A percentile compares a stretch with the other conserved stretches of the same genome.
phyloP scores from a whole-genome alignment of 2,888 invertebrate genomes.

The Cosmorhoe ocellata region DNA sequence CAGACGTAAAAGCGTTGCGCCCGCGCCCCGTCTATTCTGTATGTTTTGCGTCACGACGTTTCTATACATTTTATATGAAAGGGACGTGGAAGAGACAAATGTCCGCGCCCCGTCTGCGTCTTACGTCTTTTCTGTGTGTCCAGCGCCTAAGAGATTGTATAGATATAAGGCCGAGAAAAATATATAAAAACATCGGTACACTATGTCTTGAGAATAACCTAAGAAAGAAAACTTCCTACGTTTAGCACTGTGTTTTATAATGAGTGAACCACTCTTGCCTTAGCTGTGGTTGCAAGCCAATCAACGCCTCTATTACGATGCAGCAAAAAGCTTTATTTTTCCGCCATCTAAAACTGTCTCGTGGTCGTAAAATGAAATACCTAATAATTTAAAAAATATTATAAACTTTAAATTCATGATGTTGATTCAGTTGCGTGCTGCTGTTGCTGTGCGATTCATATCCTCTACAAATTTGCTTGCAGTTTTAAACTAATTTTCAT shows the following conservation, averaged over 20 bases:
- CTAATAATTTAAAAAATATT: conserved; percentile 5
- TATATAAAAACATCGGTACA: no score
- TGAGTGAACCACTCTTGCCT: neutral
- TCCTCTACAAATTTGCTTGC: no score
- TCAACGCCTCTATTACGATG: conserved; percentile 21
- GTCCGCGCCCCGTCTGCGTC: no score
- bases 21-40: no score
- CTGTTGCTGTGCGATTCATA: conserved; percentile 2
- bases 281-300: conserved; percentile 10
- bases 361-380: conserved; percentile 14
- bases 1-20: no score
- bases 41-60: no score
- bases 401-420: neutral
- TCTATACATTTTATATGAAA: no score
- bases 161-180: no score
- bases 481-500: conserved; percentile 10
- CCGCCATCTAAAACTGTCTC: conserved; percentile 15
- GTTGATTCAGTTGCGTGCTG: conserved; percentile 6
- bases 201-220: neutral
- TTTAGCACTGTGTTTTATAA: neutral
- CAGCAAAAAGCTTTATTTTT: conserved; percentile 23
- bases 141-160: no score
- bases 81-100: no score
- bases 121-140: no score
- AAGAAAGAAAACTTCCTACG: neutral